phyloP scores from a whole-genome alignment of 1,140 invertebrate species.

The Drosophila varians region DNA sequence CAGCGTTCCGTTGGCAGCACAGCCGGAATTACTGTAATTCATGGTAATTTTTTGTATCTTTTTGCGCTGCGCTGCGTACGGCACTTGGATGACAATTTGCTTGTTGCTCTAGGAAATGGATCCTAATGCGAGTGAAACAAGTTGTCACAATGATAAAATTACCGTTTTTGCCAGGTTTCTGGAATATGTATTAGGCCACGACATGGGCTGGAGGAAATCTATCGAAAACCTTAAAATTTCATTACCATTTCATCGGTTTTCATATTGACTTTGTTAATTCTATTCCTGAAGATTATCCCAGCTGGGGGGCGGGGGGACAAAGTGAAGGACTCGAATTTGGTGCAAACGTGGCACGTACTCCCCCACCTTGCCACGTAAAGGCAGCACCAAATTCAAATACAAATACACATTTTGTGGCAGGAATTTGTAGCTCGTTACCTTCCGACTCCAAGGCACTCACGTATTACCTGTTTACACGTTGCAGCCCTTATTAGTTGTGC shows the following conservation, averaged over 20 bases:
- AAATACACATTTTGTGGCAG: constrained; percentile 74
- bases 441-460: constrained; percentile 23
- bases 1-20: constrained; percentile 29
- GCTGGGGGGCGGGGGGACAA: neutral
- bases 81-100: constrained; percentile 2
- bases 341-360: constrained; percentile 64
- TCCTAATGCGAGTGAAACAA: constrained; percentile 14
- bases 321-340: neutral
- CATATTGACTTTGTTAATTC: too few species aligned
- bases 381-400: constrained; percentile 71
- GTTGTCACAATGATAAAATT: neutral
- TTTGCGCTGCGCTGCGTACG: constrained; percentile 18
- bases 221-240: neutral
- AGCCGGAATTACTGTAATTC: constrained; percentile 75
- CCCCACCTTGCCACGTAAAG: constrained; percentile 57
- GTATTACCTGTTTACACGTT: constrained; percentile 34
- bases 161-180: neutral
- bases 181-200: neutral
- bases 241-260: too few species aligned
- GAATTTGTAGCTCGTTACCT: constrained; percentile 74
- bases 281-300: neutral
- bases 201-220: neutral
- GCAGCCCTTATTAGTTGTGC: constrained; percentile 39
- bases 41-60: constrained; percentile 72
- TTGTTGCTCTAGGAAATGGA: constrained; percentile 42